Conservation (phyloP, 1,140 invertebrate species). For the Diploscapter pachys region DNA sequence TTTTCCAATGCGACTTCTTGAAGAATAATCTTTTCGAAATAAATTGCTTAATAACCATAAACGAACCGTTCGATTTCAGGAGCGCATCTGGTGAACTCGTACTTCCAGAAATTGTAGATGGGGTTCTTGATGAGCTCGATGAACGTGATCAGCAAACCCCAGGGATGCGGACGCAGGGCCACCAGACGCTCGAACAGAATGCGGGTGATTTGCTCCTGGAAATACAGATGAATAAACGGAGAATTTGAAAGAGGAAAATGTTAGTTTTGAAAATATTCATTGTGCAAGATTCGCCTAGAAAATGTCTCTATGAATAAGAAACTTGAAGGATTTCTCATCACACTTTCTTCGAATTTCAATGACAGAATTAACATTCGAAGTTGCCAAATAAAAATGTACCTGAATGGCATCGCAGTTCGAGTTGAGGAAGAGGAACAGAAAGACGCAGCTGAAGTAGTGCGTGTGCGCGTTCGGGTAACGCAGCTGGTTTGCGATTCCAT, state of each 20-base stretch:
- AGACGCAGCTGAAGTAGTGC: conserved; percentile 95
- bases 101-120: conserved; percentile 97
- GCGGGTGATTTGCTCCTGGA: conserved; percentile 73
- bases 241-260: neutral
- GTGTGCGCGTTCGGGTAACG: conserved; percentile 98
- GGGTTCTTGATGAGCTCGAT: conserved; percentile 98
- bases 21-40: too few relatives aligned
- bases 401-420: conserved; percentile 88
- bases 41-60: neutral
- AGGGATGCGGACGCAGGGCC: conserved; percentile 95
- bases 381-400: neutral
- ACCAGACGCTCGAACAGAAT: conserved; percentile 93
- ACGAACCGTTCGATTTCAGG: conserved; percentile 92
- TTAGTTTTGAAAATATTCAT: neutral
- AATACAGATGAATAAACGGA: conserved; percentile 10
- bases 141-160: conserved; percentile 96
- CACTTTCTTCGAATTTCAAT: too few relatives aligned
- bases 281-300: neutral
- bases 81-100: conserved; percentile 97
- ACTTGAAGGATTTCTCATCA: too few relatives aligned
- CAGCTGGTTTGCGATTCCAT: conserved; percentile 95
- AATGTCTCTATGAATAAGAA: too few relatives aligned
- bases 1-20: too few relatives aligned
- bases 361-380: too few relatives aligned
- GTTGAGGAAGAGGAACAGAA: conserved; percentile 95